Evolutionary conservation across 2,797 vertebrate species (phyloP).

Genomic region (Thalassophryne amazonica): DNA sequence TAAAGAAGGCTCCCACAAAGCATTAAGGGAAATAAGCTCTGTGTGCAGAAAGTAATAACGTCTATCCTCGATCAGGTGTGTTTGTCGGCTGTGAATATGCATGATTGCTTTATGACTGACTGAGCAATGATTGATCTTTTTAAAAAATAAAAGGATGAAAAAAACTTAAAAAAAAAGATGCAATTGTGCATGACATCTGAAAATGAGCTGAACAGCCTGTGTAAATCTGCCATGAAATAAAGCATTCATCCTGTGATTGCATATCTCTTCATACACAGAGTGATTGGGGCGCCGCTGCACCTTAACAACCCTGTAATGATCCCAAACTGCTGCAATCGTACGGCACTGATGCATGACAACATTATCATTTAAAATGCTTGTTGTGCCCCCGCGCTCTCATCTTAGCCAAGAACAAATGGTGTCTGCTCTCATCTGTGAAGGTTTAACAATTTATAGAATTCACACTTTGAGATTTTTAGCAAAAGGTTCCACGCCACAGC

Average conservation of each 20-base stretch:
- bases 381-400: constrained; percentile 30
- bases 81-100: constrained; percentile 37
- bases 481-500: constrained; percentile 28
- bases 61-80: constrained; percentile 9
- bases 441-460: constrained; percentile 53
- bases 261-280: constrained; percentile 38
- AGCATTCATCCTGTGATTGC: constrained; percentile 59
- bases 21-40: constrained; percentile 55
- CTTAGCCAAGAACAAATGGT: constrained; percentile 45
- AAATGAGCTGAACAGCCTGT: constrained; percentile 41
- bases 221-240: constrained; percentile 73
- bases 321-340: constrained; percentile 55
- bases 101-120: constrained; percentile 38
- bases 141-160: constrained; percentile 43
- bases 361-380: constrained; percentile 59
- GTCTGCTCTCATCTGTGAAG: constrained; percentile 43
- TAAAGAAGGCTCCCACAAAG: constrained; percentile 38
- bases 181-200: constrained; percentile 33
- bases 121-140: constrained; percentile 26
- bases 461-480: constrained; percentile 49
- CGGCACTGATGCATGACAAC: constrained; percentile 56
- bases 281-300: constrained; percentile 39
- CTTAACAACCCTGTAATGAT: constrained; percentile 65
- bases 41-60: constrained; percentile 41
- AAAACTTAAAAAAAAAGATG: constrained; percentile 31